Conservation (phyloP, 2,113 vertebrate genomes). For the Sinocyclocheilus maitianheensis region DNA sequence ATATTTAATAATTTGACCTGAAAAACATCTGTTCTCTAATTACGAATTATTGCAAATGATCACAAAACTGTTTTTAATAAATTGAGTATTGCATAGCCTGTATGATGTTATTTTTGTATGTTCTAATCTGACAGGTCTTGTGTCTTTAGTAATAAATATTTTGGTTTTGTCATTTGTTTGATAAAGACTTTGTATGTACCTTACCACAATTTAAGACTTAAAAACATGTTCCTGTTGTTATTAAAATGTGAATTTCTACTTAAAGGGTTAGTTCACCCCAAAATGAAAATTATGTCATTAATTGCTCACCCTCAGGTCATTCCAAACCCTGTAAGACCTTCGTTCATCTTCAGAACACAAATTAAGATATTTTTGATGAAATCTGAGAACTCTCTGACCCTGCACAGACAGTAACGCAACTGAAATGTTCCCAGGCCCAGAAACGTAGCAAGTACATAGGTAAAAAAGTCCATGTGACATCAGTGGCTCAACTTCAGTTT, state of each 20-base stretch:
- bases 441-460: too few relatives aligned
- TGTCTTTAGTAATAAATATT: slow-evolving; percentile 37
- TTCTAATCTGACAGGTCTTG: neutral
- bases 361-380: too few relatives aligned
- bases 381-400: too few relatives aligned
- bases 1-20: neutral
- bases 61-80: neutral
- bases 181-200: neutral
- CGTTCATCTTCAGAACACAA: too few relatives aligned
- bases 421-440: too few relatives aligned
- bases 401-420: too few relatives aligned
- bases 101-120: slow-evolving; percentile 5
- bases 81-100: neutral
- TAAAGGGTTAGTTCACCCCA: too few relatives aligned
- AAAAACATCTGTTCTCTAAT: neutral
- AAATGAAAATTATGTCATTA: too few relatives aligned
- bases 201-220: neutral
- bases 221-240: neutral
- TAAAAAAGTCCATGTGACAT: too few relatives aligned
- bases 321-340: too few relatives aligned
- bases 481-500: too few relatives aligned
- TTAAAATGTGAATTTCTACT: neutral
- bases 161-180: slow-evolving; percentile 9
- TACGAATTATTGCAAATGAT: neutral
- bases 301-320: too few relatives aligned